Conservation (phyloP, 2,797 vertebrate genomes). For the Cossypha niveicapilla region DNA sequence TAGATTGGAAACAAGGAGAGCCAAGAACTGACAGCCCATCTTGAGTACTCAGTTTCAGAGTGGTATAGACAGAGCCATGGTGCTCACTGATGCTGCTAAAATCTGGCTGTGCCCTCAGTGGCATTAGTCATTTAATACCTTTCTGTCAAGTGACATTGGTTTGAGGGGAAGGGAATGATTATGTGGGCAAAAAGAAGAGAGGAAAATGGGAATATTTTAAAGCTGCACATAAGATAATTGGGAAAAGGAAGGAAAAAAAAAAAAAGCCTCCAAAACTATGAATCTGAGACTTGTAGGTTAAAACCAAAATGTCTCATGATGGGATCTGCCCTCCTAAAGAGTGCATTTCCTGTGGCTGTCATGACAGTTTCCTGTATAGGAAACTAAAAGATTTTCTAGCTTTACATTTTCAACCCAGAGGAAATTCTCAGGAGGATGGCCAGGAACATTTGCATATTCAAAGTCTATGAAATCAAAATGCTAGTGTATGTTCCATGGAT, state of each 20-base stretch:
- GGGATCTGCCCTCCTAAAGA: background rate
- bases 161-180: background rate
- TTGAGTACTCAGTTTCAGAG: background rate
- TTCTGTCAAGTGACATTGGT: background rate
- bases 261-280: background rate
- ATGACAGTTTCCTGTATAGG: accelerated
- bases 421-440: background rate
- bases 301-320: background rate
- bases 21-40: background rate
- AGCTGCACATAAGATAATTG: background rate
- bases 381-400: background rate
- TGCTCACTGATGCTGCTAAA: background rate
- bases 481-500: background rate
- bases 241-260: background rate
- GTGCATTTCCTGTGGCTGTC: background rate
- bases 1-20: background rate
- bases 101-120: background rate
- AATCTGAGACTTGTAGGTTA: background rate
- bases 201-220: background rate
- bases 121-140: background rate
- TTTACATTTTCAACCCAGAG: background rate
- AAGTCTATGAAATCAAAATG: background rate
- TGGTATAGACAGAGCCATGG: background rate
- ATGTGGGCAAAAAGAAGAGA: background rate
- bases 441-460: background rate